These are phyloP conservation scores for Leptosomus discolor DNA, from an alignment of 2,113 vertebrate species.

Conservation along the genomic window DNA sequence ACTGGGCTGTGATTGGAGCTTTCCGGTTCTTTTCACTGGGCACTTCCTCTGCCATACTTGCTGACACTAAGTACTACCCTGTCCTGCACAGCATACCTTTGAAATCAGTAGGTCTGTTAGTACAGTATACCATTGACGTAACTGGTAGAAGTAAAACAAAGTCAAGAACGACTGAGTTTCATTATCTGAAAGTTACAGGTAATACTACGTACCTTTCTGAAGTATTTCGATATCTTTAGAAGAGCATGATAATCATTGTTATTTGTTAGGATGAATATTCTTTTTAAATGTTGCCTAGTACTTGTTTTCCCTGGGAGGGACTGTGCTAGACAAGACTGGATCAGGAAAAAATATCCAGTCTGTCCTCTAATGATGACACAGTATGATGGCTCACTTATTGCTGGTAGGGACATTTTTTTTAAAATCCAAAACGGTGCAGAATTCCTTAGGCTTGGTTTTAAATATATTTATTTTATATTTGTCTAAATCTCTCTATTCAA, in stretches of 20 bases:
- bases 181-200: not conserved
- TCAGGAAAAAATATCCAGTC: not conserved
- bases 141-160: not conserved
- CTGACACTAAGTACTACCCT: not conserved
- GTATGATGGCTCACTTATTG: not conserved
- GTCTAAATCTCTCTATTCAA: not conserved
- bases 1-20: not conserved
- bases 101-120: not conserved
- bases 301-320: not conserved
- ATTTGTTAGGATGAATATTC: not conserved
- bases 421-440: not conserved
- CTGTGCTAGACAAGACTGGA: not conserved
- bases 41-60: not conserved
- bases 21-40: not conserved
- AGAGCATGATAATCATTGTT: not conserved
- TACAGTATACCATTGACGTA: not conserved
- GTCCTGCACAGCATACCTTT: not conserved
- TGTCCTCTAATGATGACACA: not conserved
- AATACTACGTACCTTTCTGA: not conserved
- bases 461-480: not conserved
- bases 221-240: not conserved
- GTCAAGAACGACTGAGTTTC: not conserved
- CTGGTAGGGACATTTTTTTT: not conserved
- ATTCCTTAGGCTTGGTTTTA: not conserved
- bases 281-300: not conserved